Percentiles rank a stretch among this genome's conserved stretches.
phyloP scores from a whole-genome alignment of 2,113 vertebrate genomes.

The Phasianus colchicus region DNA sequence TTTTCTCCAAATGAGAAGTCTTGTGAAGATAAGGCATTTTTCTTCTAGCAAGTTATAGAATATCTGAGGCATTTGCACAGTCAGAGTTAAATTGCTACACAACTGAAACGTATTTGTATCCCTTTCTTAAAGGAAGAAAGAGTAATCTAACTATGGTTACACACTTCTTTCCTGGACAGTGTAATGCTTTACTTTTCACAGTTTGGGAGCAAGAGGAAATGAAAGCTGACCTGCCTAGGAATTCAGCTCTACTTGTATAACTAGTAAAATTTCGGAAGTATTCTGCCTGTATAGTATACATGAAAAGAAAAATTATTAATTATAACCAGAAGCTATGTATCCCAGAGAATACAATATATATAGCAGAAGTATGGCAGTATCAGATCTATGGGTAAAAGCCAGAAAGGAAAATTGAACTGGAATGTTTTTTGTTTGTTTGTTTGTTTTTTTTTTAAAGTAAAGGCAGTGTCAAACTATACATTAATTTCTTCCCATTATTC shows the following conservation, averaged over 20 bases:
- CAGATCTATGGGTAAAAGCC: background rate
- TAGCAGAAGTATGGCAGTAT: background rate
- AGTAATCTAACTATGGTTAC: background rate
- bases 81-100: background rate
- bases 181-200: background rate
- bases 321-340: background rate
- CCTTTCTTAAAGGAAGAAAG: background rate
- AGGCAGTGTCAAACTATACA: background rate
- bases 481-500: background rate
- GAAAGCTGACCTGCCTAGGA: background rate
- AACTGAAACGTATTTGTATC: background rate
- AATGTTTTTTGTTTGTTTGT: constrained; percentile 20
- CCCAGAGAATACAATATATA: background rate
- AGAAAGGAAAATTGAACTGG: background rate
- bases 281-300: background rate
- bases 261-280: background rate
- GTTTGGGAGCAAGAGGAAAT: background rate
- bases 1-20: background rate
- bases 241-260: background rate
- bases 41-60: background rate
- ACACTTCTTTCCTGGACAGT: background rate
- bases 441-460: constrained; percentile 8
- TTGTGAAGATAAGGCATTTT: background rate
- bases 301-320: background rate
- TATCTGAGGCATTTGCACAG: background rate